Evolutionary conservation across 2,888 invertebrate species (phyloP).

Genomic region (Herminia tarsipennalis): DNA sequence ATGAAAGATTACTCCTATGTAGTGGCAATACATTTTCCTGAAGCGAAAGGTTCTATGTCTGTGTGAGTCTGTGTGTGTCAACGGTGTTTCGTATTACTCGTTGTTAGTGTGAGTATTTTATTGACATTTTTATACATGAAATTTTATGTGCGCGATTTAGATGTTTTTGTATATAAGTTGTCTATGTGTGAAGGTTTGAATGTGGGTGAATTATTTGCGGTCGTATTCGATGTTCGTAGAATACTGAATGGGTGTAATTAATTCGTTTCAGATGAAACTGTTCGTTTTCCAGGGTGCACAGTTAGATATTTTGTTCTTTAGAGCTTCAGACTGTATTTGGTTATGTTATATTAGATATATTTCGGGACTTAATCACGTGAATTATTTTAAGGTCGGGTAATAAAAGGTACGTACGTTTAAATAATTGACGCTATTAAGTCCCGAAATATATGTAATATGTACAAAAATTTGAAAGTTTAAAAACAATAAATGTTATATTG

Average conservation of each 20-base stretch:
- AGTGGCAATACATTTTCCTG: slow-evolving; percentile 68
- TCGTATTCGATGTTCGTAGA: slow-evolving; percentile 71
- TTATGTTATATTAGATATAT: too few relatives aligned
- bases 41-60: slow-evolving; percentile 56
- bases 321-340: neutral
- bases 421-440: too few relatives aligned
- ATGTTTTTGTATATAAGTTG: slow-evolving; percentile 60
- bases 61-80: slow-evolving; percentile 48
- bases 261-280: slow-evolving; percentile 71
- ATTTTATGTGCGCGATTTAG: slow-evolving; percentile 79
- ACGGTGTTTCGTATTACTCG: slow-evolving; percentile 46
- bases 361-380: too few relatives aligned
- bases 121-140: slow-evolving; percentile 84
- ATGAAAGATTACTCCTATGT: slow-evolving; percentile 77
- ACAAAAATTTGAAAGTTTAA: too few relatives aligned
- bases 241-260: slow-evolving; percentile 79
- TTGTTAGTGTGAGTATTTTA: slow-evolving; percentile 64
- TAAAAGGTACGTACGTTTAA: too few relatives aligned
- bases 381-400: too few relatives aligned
- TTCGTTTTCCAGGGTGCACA: slow-evolving; percentile 45
- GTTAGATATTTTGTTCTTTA: slow-evolving; percentile 29
- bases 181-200: slow-evolving; percentile 43
- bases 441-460: too few relatives aligned
- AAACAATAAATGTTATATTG: too few relatives aligned
- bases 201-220: slow-evolving; percentile 72